Evolutionary conservation across 1,140 invertebrate species (phyloP).

Genomic region (Platorchestia sp.): DNA sequence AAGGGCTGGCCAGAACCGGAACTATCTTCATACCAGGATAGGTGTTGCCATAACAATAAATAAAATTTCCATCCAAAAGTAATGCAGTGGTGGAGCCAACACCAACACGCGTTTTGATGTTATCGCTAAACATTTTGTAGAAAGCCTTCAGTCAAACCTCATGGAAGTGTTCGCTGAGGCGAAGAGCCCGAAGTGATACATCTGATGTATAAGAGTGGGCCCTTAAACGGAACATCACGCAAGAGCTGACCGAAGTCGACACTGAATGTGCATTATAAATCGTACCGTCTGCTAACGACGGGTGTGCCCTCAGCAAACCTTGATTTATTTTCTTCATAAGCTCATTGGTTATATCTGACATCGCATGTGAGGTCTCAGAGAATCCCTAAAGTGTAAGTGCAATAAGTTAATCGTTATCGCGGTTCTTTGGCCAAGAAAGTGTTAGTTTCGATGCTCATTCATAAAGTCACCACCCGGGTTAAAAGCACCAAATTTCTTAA

Average conservation of each 20-base stretch:
- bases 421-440: slow-evolving; percentile 4
- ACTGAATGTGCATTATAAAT: background rate
- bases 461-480: slow-evolving; percentile 32
- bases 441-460: slow-evolving; percentile 9
- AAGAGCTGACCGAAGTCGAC: background rate
- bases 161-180: background rate
- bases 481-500: background rate
- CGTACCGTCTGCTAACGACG: background rate
- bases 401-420: slow-evolving; percentile 29
- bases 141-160: background rate
- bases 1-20: background rate
- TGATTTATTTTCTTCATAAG: slow-evolving; percentile 23
- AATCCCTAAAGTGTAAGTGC: background rate
- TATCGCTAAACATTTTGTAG: background rate
- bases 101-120: background rate
- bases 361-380: background rate
- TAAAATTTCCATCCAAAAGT: background rate
- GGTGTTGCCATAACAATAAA: background rate
- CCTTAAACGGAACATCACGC: background rate
- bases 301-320: background rate
- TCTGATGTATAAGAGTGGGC: background rate
- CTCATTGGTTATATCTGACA: background rate
- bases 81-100: background rate
- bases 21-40: background rate
- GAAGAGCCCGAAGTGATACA: background rate